Conservation (phyloP, 1,140 invertebrate species). For the Ephestia elutella region DNA sequence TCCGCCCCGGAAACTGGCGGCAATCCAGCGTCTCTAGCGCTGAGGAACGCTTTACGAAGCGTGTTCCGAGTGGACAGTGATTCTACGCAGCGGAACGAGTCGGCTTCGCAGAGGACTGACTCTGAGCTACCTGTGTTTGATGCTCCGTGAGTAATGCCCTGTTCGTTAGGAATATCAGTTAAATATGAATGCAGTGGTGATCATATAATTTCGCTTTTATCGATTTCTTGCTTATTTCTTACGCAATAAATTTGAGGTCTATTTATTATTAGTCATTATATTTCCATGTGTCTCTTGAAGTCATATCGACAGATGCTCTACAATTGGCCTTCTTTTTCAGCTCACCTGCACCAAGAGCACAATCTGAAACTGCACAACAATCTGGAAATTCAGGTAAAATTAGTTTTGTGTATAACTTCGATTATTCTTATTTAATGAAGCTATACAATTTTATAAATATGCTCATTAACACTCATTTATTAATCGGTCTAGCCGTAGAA, state of each 20-base stretch:
- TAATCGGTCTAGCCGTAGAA: no score
- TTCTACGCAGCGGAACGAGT: conserved; percentile 29
- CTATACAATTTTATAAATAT: conserved; percentile 2
- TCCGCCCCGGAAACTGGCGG: conserved; percentile 37
- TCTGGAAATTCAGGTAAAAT: conserved; percentile 49
- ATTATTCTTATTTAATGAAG: not conserved
- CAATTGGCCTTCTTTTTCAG: conserved; percentile 24
- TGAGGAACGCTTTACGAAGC: conserved; percentile 45
- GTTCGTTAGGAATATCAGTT: no score
- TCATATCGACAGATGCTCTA: not conserved
- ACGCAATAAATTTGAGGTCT: no score
- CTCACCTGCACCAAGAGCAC: conserved; percentile 58
- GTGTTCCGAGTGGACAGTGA: conserved; percentile 44
- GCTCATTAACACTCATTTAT: no score
- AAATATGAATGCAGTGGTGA: no score
- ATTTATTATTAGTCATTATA: not conserved
- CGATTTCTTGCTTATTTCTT: no score
- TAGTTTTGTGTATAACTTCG: conserved; percentile 6
- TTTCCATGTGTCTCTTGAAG: not conserved
- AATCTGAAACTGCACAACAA: conserved; percentile 58
- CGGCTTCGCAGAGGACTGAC: conserved; percentile 33
- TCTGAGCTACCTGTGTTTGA: conserved; percentile 52
- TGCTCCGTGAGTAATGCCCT: conserved; percentile 47
- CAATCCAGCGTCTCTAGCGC: conserved; percentile 41
- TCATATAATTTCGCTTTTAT: no score